A percentile compares a stretch with the other conserved stretches of the same genome.
These are phyloP conservation scores for Ataeniobius toweri DNA, from an alignment of 2,797 vertebrate genomes.

Conservation along the genomic window DNA sequence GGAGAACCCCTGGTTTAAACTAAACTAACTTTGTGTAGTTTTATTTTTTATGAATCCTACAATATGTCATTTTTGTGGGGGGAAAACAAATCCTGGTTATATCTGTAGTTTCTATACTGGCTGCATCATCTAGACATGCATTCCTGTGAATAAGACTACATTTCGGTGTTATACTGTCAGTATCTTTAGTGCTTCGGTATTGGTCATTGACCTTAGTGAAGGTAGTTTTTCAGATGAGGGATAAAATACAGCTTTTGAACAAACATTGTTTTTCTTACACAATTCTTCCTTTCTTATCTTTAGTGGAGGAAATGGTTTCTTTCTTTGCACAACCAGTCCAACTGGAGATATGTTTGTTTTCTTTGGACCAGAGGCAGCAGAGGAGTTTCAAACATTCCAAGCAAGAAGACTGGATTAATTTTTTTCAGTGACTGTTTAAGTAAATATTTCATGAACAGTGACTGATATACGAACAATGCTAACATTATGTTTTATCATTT, in stretches of 20 bases:
- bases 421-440: slow-evolving; percentile 22
- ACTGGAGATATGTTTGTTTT: slow-evolving; percentile 61
- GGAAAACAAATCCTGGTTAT: not conserved
- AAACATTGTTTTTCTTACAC: slow-evolving; percentile 33
- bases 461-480: slow-evolving; percentile 53
- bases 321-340: slow-evolving; percentile 59
- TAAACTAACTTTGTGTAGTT: not conserved
- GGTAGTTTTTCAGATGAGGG: slow-evolving; percentile 25
- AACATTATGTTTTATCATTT: slow-evolving; percentile 49
- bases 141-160: slow-evolving; percentile 53
- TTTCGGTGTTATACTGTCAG: slow-evolving; percentile 27
- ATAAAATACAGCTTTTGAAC: slow-evolving; percentile 36
- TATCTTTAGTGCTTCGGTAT: slow-evolving; percentile 54
- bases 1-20: not conserved
- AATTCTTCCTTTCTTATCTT: slow-evolving; percentile 18
- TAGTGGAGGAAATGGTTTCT: slow-evolving; percentile 50
- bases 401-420: slow-evolving; percentile 68
- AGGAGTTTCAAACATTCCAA: slow-evolving; percentile 74
- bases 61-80: not conserved
- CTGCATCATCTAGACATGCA: slow-evolving; percentile 33
- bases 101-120: slow-evolving; percentile 21
- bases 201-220: slow-evolving; percentile 17
- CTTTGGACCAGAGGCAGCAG: slow-evolving; percentile 52
- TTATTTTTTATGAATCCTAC: not conserved
- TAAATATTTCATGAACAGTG: slow-evolving; percentile 46